Conservation (phyloP, 2,888 invertebrate species). For the Amaurobius ferox region DNA sequence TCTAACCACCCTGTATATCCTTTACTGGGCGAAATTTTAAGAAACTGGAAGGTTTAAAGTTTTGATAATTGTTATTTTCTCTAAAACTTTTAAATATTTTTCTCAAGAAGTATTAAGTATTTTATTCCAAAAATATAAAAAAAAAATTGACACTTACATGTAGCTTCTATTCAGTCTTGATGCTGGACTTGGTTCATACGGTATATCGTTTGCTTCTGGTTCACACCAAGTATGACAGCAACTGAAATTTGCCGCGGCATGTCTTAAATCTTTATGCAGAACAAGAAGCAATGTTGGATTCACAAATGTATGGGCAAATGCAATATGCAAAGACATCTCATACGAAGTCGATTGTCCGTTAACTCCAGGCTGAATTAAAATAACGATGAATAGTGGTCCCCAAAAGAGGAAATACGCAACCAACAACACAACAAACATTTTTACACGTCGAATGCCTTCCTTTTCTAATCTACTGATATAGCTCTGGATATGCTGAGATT, state of each 20-base stretch:
- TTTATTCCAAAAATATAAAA: no score
- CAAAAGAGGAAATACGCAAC: constrained; percentile 91
- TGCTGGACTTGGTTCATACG: constrained; percentile 55
- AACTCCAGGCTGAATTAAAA: constrained; percentile 80
- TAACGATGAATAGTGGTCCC: constrained; percentile 92
- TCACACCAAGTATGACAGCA: constrained; percentile 34
- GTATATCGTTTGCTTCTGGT: constrained; percentile 12
- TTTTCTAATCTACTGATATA: constrained; percentile 87
- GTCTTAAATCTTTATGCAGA: constrained; percentile 65
- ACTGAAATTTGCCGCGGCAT: constrained; percentile 36
- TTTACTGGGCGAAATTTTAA: no score
- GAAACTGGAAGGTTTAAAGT: no score
- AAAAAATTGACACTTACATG: constrained; percentile 68
- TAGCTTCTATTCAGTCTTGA: constrained; percentile 54
- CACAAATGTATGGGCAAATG: constrained; percentile 90
- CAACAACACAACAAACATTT: constrained; percentile 90
- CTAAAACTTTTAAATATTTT: no score
- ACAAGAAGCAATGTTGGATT: constrained; percentile 88
- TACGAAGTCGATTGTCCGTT: constrained; percentile 77
- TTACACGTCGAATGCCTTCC: constrained; percentile 88
- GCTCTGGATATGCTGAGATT: constrained; percentile 81
- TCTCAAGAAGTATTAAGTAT: no score
- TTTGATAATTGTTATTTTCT: no score
- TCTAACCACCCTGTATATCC: no score
- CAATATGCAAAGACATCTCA: constrained; percentile 91